Conservation (phyloP, 2,888 invertebrate species). For the Digitonthophagus gazella region DNA sequence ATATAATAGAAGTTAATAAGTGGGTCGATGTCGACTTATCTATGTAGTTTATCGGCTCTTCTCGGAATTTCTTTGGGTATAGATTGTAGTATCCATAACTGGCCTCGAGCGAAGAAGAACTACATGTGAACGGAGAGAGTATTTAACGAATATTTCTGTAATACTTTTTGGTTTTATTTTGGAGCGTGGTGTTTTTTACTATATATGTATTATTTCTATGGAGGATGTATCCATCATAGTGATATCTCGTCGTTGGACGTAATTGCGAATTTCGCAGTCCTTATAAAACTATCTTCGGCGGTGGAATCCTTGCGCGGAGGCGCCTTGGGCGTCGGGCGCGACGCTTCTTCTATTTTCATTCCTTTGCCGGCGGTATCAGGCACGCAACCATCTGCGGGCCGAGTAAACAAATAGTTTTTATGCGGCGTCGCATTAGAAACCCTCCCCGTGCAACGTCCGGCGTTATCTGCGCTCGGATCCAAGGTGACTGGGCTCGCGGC, state of each 20-base stretch:
- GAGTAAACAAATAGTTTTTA: not conserved
- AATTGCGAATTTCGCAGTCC: not conserved
- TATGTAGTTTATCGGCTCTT: not conserved
- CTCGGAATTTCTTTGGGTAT: not conserved
- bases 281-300: not conserved
- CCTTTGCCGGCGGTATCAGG: not conserved
- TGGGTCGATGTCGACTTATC: not conserved
- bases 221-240: not conserved
- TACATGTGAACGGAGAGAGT: too few species aligned
- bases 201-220: too few species aligned
- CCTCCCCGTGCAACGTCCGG: not conserved
- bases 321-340: not conserved
- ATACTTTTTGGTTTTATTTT: too few species aligned
- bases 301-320: not conserved
- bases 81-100: too few species aligned
- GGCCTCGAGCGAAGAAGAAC: too few species aligned
- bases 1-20: not conserved
- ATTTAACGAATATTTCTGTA: too few species aligned
- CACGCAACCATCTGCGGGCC: not conserved
- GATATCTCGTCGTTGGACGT: not conserved
- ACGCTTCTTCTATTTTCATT: not conserved
- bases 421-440: too few species aligned
- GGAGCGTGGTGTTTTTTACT: too few species aligned
- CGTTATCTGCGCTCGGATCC: not conserved
- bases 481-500: not conserved